Base-by-base conservation (phyloP, 2,113 vertebrate genomes). In the Trichechus manatus region DNA sequence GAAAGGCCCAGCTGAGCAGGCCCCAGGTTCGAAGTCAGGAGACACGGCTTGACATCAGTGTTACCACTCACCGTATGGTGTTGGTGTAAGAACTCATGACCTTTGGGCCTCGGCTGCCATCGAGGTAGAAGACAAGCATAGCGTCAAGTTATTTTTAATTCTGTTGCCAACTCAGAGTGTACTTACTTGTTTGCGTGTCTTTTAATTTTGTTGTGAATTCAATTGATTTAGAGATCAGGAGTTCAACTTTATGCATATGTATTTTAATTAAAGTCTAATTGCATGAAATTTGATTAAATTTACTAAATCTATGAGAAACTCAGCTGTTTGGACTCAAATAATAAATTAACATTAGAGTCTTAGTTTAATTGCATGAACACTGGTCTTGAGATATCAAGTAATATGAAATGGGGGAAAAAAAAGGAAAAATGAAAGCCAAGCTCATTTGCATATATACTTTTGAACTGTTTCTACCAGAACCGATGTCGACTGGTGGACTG, bases 201-300 rank as follows among this genome's bases (percentile, higher is more conserved):
- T 86, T 80, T 78, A 91, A 96, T 96, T 75, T 90, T 88, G 44
- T 80, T 94, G 27, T 97, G 82, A 64, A 87, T 94, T 93, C 27
- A 87, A 23, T 64, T 91, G 89, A 84, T 70, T 96, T 96, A 95
- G 94, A 83, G 86, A 87, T 70, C 64, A 92, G 39, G 84, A 81
- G 88, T 92, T 93, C 27, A 80, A 79, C 42, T 94, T 88, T 85
- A 87, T 93, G 77, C 80, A 59, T 95, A 90, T 89, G 77, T 80
- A 85, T 89, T 96, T 95, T 91, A 96, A 98, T 96, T 96, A 92
- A 96, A 95, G 27, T 92, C n/a, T 96, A 97, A 96, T 96, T 92
- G 56, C 64, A 20, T 56, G 7, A 50, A 77, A 53, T 96, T 96
- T 63, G 56, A 94, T 90, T 93, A 92, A 97, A 92, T 98, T 95